Percentiles rank a stretch among this genome's conserved stretches.
phyloP scores from a whole-genome alignment of 2,888 invertebrate species.

The Vanessa cardui region DNA sequence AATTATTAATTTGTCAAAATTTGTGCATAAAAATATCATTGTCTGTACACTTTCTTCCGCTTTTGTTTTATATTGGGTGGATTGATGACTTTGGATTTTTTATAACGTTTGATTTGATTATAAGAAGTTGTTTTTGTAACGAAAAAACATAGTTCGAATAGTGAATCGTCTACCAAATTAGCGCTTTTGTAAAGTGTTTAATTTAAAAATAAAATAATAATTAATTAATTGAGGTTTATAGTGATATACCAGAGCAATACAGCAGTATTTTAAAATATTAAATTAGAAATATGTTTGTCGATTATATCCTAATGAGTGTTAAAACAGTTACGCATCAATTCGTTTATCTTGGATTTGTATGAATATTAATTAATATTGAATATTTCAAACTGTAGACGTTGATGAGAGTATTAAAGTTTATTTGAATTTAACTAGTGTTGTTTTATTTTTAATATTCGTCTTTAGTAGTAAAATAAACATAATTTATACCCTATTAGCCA shows the following conservation, averaged over 20 bases:
- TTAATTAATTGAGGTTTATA: conserved; percentile 41
- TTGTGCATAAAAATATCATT: no score
- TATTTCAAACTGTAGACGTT: conserved; percentile 70
- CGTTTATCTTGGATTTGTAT: conserved; percentile 20
- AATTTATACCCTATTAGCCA: no score
- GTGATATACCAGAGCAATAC: conserved; percentile 70
- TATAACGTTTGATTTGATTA: no score
- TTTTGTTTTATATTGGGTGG: no score
- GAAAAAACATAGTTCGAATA: no score
- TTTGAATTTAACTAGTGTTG: conserved; percentile 62
- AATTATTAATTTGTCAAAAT: no score
- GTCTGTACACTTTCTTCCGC: no score
- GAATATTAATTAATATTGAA: conserved; percentile 45
- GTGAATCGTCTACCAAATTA: not conserved
- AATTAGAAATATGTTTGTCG: conserved; percentile 33
- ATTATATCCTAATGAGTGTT: conserved; percentile 21
- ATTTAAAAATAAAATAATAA: conserved; percentile 45
- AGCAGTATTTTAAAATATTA: conserved; percentile 59
- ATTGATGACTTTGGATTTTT: no score
- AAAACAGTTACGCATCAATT: conserved; percentile 11
- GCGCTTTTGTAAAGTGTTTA: conserved; percentile 21
- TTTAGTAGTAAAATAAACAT: not conserved
- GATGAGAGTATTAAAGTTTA: conserved; percentile 76
- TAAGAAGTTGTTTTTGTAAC: no score
- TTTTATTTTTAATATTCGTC: conserved; percentile 51